These are phyloP conservation scores for Scarus forsteni DNA, from an alignment of 2,797 vertebrate species.

Conservation along the genomic window DNA sequence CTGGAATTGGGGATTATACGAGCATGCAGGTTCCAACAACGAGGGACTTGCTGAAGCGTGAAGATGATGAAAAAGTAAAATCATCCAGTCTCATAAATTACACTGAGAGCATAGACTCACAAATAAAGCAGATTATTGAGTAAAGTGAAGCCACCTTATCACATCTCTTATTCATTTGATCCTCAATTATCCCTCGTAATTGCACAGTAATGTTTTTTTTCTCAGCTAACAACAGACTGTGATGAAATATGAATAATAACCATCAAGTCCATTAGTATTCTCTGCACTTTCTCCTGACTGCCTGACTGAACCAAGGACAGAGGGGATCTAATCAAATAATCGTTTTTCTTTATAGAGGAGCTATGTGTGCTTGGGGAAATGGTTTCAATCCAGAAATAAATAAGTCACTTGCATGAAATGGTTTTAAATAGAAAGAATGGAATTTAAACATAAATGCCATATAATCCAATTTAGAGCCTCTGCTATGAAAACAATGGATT, in stretches of 20 bases:
- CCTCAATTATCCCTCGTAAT: conserved; percentile 49
- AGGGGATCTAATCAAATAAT: conserved; percentile 47
- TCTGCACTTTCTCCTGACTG: conserved; percentile 15
- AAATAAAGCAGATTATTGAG: conserved; percentile 55
- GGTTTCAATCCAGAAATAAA: conserved; percentile 6
- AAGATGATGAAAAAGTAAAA: background rate
- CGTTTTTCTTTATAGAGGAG: conserved; percentile 26
- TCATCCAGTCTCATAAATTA: conserved; percentile 2
- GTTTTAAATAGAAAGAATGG: too few species aligned
- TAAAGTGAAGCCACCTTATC: conserved; percentile 46
- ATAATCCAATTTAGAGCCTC: too few species aligned
- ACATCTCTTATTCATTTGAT: conserved; percentile 31
- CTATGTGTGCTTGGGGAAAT: background rate
- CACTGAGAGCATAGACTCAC: background rate
- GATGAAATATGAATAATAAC: conserved; percentile 49
- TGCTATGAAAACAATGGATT: too few species aligned
- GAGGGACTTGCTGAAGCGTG: background rate
- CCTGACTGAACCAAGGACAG: conserved; percentile 14
- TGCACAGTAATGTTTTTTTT: conserved; percentile 13
- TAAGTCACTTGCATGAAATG: too few species aligned
- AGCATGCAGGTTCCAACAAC: background rate
- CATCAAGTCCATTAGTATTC: conserved; percentile 40
- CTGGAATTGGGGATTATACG: too few species aligned
- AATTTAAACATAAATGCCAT: too few species aligned
- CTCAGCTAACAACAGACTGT: conserved; percentile 20